Evolutionary conservation across 1,140 invertebrate species (phyloP).

Genomic region (Adoxophyes honmai): DNA sequence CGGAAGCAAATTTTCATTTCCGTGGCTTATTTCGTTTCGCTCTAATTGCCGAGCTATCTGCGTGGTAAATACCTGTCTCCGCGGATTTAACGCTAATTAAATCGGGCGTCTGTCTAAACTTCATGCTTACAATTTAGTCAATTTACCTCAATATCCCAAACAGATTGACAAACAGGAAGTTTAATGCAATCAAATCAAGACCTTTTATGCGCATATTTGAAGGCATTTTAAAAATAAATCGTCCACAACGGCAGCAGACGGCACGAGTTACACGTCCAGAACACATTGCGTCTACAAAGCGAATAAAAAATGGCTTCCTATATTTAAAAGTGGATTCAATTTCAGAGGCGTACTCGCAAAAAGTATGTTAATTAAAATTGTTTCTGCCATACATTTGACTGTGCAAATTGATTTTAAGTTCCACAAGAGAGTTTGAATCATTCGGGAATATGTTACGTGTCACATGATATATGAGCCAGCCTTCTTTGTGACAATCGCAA

Average conservation of each 20-base stretch:
- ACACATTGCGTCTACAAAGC: conserved; percentile 28
- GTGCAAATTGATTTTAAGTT: too few species aligned
- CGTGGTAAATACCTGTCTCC: too few species aligned
- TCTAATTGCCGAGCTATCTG: background rate
- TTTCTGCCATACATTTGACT: too few species aligned
- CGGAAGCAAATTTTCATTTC: conserved; percentile 38
- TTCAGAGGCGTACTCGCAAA: too few species aligned
- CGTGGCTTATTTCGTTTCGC: conserved; percentile 31
- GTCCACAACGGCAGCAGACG: conserved; percentile 22
- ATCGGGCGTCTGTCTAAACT: too few species aligned
- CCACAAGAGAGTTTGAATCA: too few species aligned
- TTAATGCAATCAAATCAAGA: conserved; percentile 41
- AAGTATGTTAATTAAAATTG: too few species aligned
- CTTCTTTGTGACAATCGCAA: too few species aligned
- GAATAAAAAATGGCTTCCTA: conserved; percentile 22
- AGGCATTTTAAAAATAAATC: conserved; percentile 48
- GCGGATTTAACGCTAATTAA: too few species aligned
- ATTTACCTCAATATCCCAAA: conserved; percentile 12
- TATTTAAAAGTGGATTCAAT: conserved; percentile 12
- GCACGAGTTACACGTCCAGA: conserved; percentile 18
- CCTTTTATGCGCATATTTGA: conserved; percentile 56
- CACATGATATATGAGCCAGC: too few species aligned
- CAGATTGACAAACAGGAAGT: conserved; percentile 25
- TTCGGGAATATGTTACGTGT: too few species aligned
- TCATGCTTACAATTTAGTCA: too few species aligned